Conservation (phyloP, 2,888 invertebrate genomes). For the Drosophila pseudotalamancana region DNA sequence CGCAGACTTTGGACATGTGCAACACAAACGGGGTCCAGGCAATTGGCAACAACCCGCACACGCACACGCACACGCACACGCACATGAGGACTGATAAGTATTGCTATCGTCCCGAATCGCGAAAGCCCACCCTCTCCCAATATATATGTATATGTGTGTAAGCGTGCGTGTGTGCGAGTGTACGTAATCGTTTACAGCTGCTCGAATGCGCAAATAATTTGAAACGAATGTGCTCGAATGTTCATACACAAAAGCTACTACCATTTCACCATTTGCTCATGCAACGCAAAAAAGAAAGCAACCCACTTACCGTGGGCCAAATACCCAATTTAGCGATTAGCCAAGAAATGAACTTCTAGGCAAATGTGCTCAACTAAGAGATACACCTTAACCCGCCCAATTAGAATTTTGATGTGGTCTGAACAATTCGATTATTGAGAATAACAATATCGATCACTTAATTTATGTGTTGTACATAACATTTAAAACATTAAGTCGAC, state of each 20-base stretch:
- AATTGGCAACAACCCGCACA: constrained; percentile 60
- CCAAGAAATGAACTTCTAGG: too few species aligned
- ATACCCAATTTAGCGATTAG: too few species aligned
- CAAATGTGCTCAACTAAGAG: too few species aligned
- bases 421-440: too few species aligned
- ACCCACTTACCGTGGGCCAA: constrained; percentile 27
- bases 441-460: too few species aligned
- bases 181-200: constrained; percentile 83
- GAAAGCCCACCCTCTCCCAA: constrained; percentile 25
- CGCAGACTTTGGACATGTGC: constrained; percentile 63
- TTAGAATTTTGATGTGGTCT: too few species aligned
- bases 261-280: constrained; percentile 54
- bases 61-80: constrained; percentile 27
- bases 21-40: constrained; percentile 60
- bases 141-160: constrained; percentile 2
- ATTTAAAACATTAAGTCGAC: too few species aligned
- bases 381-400: too few species aligned
- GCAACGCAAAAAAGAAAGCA: constrained; percentile 51
- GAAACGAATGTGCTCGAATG: constrained; percentile 70
- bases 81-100: constrained; percentile 64
- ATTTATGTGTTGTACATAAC: too few species aligned
- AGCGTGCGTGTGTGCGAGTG: constrained; percentile 32
- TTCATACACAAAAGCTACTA: constrained; percentile 63
- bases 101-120: constrained; percentile 56
- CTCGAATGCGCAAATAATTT: constrained; percentile 81